phyloP scores from a whole-genome alignment of 2,888 invertebrate genomes.

The Drosophila yooni region DNA sequence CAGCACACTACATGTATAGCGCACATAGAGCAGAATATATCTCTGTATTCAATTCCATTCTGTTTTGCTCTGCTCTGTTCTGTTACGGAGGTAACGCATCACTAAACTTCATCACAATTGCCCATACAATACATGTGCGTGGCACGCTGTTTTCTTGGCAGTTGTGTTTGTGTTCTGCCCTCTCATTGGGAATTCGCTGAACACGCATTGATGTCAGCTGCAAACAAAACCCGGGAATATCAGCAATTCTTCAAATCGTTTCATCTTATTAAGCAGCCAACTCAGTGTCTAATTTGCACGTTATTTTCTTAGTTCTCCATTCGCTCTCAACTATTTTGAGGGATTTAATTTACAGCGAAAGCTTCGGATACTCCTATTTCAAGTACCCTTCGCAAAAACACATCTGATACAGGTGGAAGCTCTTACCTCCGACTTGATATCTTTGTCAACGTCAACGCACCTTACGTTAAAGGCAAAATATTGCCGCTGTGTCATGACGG shows the following conservation, averaged over 20 bases:
- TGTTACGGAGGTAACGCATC: slow-evolving; percentile 49
- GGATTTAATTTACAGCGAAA: slow-evolving; percentile 15
- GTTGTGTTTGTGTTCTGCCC: slow-evolving; percentile 41
- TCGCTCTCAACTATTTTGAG: slow-evolving; percentile 14
- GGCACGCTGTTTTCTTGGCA: slow-evolving; percentile 16
- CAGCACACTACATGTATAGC: slow-evolving; percentile 12
- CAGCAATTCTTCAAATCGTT: slow-evolving; percentile 36
- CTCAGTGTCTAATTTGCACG: slow-evolving; percentile 52
- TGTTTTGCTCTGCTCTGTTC: slow-evolving; percentile 14
- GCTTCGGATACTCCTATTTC: background rate
- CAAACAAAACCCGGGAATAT: slow-evolving; percentile 26
- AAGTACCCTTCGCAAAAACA: background rate
- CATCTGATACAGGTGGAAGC: background rate
- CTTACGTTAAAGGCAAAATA: background rate
- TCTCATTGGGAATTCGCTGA: slow-evolving; percentile 41
- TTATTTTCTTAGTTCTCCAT: slow-evolving; percentile 50
- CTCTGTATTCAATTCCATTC: slow-evolving; percentile 10
- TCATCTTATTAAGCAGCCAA: slow-evolving; percentile 11
- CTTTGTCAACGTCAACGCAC: slow-evolving; percentile 32
- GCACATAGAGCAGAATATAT: slow-evolving; percentile 10
- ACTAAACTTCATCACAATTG: slow-evolving; percentile 26
- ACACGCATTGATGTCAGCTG: slow-evolving; percentile 68
- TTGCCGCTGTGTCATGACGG: background rate
- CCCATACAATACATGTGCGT: slow-evolving; percentile 3
- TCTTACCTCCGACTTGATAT: slow-evolving; percentile 3